These are phyloP conservation scores for Caenorhabditis briggsae DNA, from an alignment of 1,140 invertebrate species.

Conservation along the genomic window DNA sequence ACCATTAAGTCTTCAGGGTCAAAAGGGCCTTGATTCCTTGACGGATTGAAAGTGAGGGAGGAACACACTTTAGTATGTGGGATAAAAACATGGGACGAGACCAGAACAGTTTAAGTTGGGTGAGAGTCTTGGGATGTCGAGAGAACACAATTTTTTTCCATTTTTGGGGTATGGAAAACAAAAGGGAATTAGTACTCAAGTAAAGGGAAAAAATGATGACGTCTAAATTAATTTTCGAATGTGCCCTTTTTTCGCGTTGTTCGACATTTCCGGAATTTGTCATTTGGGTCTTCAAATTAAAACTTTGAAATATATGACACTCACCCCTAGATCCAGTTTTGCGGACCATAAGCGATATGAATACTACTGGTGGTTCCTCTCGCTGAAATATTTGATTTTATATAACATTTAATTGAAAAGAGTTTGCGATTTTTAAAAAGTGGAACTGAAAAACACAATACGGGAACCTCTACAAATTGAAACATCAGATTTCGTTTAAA, in stretches of 20 bases:
- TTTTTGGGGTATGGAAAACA: neutral
- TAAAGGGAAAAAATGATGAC: neutral
- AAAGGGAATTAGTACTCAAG: neutral
- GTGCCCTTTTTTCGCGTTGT: constrained; percentile 14
- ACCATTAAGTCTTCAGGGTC: constrained; percentile 56
- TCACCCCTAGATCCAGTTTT: constrained; percentile 50
- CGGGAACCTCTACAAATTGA: too few species aligned
- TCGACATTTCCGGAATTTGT: constrained; percentile 22
- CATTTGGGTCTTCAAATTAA: neutral
- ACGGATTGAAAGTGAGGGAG: constrained; percentile 17
- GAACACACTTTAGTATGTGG: neutral
- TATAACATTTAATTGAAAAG: too few species aligned
- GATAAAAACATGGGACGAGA: constrained; percentile 13
- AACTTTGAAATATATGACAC: neutral
- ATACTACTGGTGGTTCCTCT: neutral
- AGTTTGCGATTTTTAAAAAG: too few species aligned
- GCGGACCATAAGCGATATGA: constrained; percentile 54
- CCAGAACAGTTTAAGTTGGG: constrained; percentile 10
- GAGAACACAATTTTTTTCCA: too few species aligned
- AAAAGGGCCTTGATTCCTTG: constrained; percentile 43
- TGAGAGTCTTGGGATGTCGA: neutral
- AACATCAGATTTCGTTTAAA: too few species aligned
- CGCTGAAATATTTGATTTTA: too few species aligned
- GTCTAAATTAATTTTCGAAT: constrained; percentile 49
- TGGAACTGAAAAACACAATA: too few species aligned